phyloP scores from a whole-genome alignment of 2,888 invertebrate species.

The Merodon equestris region DNA sequence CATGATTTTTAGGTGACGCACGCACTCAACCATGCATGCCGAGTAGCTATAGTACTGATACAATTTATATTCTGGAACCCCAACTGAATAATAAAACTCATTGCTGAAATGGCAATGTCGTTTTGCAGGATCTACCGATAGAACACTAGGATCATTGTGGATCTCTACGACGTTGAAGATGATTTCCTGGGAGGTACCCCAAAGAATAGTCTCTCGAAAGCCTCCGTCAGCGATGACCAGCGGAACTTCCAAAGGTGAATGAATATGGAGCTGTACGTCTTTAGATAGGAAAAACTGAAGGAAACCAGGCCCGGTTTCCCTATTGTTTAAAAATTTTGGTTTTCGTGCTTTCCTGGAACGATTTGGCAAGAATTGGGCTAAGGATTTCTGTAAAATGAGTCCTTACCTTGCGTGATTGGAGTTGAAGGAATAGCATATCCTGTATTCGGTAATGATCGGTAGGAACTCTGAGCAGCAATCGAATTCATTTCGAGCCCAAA shows the following conservation, averaged over 20 bases:
- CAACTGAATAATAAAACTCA: not conserved
- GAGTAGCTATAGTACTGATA: too few species aligned
- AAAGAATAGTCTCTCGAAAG: conserved; percentile 74
- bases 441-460: conserved; percentile 85
- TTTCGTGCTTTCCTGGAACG: not conserved
- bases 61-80: too few species aligned
- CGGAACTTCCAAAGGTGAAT: conserved; percentile 83
- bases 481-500: conserved; percentile 82
- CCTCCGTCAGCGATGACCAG: conserved; percentile 78
- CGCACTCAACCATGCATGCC: too few species aligned
- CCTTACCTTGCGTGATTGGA: conserved; percentile 82
- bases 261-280: conserved; percentile 82
- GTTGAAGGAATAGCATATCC: conserved; percentile 84
- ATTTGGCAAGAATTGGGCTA: too few species aligned
- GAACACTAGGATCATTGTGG: conserved; percentile 81
- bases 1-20: too few species aligned
- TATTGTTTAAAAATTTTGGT: conserved; percentile 70
- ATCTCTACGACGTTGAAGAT: conserved; percentile 70
- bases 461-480: conserved; percentile 86
- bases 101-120: conserved; percentile 81
- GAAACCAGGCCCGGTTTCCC: conserved; percentile 79
- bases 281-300: conserved; percentile 80
- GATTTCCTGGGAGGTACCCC: conserved; percentile 70
- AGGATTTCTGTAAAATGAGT: not conserved
- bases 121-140: conserved; percentile 79